Percentiles rank a stretch among this genome's conserved stretches.
Conservation (phyloP, 2,797 vertebrate species). For the Gymnocypris eckloni region DNA sequence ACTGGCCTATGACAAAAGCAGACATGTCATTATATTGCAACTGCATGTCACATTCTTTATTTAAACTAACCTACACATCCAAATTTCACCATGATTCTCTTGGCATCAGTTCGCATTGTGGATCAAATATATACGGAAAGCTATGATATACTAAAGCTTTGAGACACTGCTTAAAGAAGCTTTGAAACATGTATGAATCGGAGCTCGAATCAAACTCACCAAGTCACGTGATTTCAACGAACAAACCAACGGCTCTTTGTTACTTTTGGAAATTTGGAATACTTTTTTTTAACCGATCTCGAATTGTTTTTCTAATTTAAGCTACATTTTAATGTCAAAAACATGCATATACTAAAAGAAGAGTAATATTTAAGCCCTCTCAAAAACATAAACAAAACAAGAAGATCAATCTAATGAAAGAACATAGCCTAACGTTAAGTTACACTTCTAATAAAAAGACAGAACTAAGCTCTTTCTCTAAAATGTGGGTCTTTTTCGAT, state of each 20-base stretch:
- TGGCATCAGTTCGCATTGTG: not conserved
- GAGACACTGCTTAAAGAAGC: not conserved
- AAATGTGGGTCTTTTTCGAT: not conserved
- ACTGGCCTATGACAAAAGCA: not conserved
- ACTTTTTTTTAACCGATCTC: not conserved
- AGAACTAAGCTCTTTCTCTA: not conserved
- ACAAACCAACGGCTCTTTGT: too few species aligned
- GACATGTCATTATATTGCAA: not conserved
- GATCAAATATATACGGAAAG: too few species aligned
- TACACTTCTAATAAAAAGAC: not conserved
- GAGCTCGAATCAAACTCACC: not conserved
- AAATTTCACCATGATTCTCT: not conserved
- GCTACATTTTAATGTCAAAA: not conserved
- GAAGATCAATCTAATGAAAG: not conserved
- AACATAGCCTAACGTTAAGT: not conserved
- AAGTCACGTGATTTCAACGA: not conserved
- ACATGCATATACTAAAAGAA: not conserved
- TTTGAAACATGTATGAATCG: not conserved
- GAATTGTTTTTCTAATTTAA: not conserved
- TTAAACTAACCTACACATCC: too few species aligned
- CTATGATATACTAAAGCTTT: not conserved
- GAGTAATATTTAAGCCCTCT: not conserved
- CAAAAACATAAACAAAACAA: not conserved
- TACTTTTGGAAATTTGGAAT: not conserved
- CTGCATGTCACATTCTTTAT: too few species aligned